phyloP scores from a whole-genome alignment of 2,797 vertebrate genomes.

The Echeneis naucrates region DNA sequence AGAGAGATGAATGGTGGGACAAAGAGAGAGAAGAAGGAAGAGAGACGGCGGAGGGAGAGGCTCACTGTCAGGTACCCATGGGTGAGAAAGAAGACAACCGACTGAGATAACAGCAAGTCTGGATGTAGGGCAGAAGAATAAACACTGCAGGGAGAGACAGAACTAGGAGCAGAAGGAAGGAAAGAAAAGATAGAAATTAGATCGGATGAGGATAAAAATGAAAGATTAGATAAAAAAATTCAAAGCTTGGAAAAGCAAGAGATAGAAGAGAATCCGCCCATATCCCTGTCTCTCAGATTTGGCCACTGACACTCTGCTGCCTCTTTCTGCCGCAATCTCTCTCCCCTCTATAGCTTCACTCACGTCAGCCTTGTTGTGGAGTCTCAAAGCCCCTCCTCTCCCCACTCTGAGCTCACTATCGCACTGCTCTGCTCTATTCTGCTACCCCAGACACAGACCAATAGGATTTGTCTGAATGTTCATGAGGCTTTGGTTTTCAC shows the following conservation, averaged over 20 bases:
- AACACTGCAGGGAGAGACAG: constrained; percentile 19
- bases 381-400: constrained; percentile 67
- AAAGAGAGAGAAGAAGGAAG: neutral
- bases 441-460: constrained; percentile 32
- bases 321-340: constrained; percentile 76
- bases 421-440: constrained; percentile 35
- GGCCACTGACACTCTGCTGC: constrained; percentile 51
- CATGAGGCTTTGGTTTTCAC: constrained; percentile 29
- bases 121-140: constrained; percentile 35
- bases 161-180: constrained; percentile 3
- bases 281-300: constrained; percentile 38
- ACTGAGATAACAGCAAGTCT: constrained; percentile 30
- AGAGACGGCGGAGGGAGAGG: constrained; percentile 8
- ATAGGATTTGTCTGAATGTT: constrained; percentile 29
- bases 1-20: constrained; percentile 17
- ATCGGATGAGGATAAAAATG: constrained; percentile 7
- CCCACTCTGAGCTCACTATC: constrained; percentile 18
- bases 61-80: constrained; percentile 50
- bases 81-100: constrained; percentile 30
- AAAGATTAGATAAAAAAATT: constrained; percentile 8
- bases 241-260: constrained; percentile 20
- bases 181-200: neutral
- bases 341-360: constrained; percentile 53
- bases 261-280: constrained; percentile 30
- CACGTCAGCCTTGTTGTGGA: constrained; percentile 62